Conservation (phyloP, 1,140 invertebrate genomes). For the Apis dorsata region DNA sequence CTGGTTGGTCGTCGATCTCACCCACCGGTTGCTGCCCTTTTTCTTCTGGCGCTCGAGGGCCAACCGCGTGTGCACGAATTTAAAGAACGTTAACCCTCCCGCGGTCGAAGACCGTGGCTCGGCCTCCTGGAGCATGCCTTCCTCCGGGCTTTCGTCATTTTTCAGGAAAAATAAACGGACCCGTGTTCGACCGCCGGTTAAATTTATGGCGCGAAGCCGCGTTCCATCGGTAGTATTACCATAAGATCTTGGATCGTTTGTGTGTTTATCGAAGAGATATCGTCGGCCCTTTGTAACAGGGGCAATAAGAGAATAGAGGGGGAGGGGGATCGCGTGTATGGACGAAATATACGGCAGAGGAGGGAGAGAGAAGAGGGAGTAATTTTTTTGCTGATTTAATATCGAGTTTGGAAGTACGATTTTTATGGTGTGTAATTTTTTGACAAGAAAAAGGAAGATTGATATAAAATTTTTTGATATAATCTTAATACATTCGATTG, state of each 20-base stretch:
- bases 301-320: neutral
- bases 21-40: slow-evolving; percentile 10
- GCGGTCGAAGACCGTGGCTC: slow-evolving; percentile 30
- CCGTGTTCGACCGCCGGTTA: neutral
- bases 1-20: neutral
- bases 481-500: too few relatives aligned
- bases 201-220: neutral
- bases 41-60: slow-evolving; percentile 12
- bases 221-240: neutral
- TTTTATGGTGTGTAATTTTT: too few relatives aligned
- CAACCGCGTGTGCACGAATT: slow-evolving; percentile 35
- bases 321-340: neutral
- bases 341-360: neutral
- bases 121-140: neutral
- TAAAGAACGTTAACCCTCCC: slow-evolving; percentile 47
- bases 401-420: too few relatives aligned
- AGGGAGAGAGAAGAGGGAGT: too few relatives aligned
- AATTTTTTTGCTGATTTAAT: neutral
- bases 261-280: slow-evolving; percentile 13
- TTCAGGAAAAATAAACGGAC: slow-evolving; percentile 16
- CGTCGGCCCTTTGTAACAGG: neutral
- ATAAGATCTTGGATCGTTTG: neutral
- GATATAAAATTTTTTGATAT: too few relatives aligned
- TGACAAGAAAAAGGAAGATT: too few relatives aligned
- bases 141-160: neutral